These are phyloP conservation scores for Tiliqua scincoides DNA, from an alignment of 2,113 vertebrate species.

Conservation along the genomic window DNA sequence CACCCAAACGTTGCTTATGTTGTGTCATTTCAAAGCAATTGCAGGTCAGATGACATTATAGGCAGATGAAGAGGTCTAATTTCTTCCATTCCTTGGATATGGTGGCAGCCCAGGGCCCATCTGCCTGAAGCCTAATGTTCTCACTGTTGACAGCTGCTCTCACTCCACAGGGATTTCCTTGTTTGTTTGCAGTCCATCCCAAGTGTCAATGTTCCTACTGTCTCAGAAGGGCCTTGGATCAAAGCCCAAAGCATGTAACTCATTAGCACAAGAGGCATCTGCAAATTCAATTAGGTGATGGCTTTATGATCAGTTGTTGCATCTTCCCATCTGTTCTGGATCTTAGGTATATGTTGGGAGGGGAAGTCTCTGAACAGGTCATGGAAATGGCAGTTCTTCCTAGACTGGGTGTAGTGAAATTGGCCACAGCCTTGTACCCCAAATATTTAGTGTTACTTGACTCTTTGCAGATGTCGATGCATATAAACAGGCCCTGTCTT, in stretches of 20 bases:
- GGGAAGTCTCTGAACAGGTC: neutral
- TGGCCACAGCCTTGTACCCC: neutral
- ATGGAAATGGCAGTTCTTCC: neutral
- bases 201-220: neutral
- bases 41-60: neutral
- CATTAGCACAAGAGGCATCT: constrained; percentile 4
- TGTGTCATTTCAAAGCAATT: neutral
- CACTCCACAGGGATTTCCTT: neutral
- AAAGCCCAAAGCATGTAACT: neutral
- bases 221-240: neutral
- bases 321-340: neutral
- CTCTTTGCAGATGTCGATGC: neutral
- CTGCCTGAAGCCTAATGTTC: neutral
- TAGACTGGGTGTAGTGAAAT: neutral
- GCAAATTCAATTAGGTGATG: neutral
- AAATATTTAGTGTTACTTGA: neutral
- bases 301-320: neutral
- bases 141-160: neutral
- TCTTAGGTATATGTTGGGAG: neutral
- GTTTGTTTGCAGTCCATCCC: neutral
- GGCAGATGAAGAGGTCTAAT: neutral
- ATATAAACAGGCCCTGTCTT: neutral
- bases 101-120: neutral
- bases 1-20: neutral
- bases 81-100: neutral